Conservation (phyloP, 37 sponge, comb jelly and placozoan genomes). For the Eunapius fragilis region DNA sequence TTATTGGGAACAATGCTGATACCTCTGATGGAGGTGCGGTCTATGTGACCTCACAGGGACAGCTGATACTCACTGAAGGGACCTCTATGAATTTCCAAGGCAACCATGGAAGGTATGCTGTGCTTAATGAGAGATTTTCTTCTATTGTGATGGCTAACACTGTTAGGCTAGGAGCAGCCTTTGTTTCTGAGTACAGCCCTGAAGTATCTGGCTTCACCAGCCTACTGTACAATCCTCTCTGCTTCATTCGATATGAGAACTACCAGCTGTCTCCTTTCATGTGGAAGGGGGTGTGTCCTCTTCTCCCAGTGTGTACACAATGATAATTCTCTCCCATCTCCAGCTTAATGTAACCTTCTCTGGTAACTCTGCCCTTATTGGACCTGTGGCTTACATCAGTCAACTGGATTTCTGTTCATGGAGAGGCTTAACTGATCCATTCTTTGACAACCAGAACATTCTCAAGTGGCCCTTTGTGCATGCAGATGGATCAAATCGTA, state of each 20-base stretch:
- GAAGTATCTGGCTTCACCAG: slow-evolving; percentile 6
- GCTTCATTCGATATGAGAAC: slow-evolving; percentile 48
- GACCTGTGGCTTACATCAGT: slow-evolving; percentile 9
- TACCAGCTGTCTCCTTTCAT: slow-evolving; percentile 17
- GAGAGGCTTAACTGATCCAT: background rate
- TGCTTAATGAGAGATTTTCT: too few relatives aligned
- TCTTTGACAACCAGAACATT: slow-evolving; percentile 2
- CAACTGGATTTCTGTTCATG: slow-evolving; percentile 24
- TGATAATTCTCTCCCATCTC: background rate
- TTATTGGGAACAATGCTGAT: slow-evolving; percentile 20
- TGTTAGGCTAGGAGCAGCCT: slow-evolving; percentile 65
- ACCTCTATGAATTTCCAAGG: slow-evolving; percentile 15
- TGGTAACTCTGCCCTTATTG: slow-evolving; percentile 25
- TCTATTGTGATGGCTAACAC: background rate
- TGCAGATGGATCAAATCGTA: background rate
- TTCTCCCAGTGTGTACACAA: background rate
- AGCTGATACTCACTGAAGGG: slow-evolving; percentile 16
- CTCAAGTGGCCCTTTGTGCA: slow-evolving; percentile 31
- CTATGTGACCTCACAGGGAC: slow-evolving; percentile 32
- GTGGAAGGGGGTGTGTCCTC: slow-evolving; percentile 27
- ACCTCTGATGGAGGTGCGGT: slow-evolving; percentile 27
- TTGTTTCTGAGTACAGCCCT: slow-evolving; percentile 26
- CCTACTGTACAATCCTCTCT: slow-evolving; percentile 63
- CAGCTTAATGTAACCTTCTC: slow-evolving; percentile 17
- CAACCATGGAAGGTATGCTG: slow-evolving; percentile 34